phyloP scores from a whole-genome alignment of 2,888 invertebrate genomes.

The Emmelina monodactyla region DNA sequence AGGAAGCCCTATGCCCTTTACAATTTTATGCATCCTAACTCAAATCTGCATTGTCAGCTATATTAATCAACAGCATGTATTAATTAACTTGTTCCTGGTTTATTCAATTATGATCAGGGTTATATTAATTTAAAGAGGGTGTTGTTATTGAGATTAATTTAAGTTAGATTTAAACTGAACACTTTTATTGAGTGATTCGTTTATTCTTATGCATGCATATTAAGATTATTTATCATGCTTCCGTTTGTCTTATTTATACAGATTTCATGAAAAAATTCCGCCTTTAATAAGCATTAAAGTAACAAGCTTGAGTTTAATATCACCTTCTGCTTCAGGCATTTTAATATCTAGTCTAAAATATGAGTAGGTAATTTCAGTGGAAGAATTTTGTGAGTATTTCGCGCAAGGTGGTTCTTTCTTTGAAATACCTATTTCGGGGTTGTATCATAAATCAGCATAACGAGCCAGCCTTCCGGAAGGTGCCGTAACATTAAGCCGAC shows the following conservation, averaged over 20 bases:
- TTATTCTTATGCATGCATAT: too few species aligned
- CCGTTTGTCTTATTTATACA: background rate
- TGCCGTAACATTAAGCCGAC: slow-evolving; percentile 57
- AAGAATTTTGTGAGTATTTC: background rate
- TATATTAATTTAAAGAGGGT: background rate
- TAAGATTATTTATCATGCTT: background rate
- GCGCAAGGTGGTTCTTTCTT: slow-evolving; percentile 38
- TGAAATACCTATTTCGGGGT: slow-evolving; percentile 40
- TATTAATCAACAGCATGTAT: background rate
- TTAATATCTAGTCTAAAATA: slow-evolving; percentile 1
- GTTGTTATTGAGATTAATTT: background rate
- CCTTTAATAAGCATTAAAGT: background rate
- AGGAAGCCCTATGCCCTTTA: too few species aligned
- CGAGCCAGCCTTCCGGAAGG: slow-evolving; percentile 53
- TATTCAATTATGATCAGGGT: background rate
- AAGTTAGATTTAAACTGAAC: background rate
- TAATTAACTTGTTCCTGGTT: background rate
- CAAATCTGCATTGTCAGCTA: too few species aligned
- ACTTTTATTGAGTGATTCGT: too few species aligned
- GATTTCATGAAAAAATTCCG: too few species aligned
- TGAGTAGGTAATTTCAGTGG: background rate
- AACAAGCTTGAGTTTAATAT: background rate
- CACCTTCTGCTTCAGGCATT: background rate
- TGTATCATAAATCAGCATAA: slow-evolving; percentile 59
- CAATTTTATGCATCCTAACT: too few species aligned